A percentile compares a stretch with the other conserved stretches of the same genome.
Evolutionary conservation across 30 jellyfish, hydroid and myxozoan species (phyloP).

Genomic region (Hydractinia echinata): DNA sequence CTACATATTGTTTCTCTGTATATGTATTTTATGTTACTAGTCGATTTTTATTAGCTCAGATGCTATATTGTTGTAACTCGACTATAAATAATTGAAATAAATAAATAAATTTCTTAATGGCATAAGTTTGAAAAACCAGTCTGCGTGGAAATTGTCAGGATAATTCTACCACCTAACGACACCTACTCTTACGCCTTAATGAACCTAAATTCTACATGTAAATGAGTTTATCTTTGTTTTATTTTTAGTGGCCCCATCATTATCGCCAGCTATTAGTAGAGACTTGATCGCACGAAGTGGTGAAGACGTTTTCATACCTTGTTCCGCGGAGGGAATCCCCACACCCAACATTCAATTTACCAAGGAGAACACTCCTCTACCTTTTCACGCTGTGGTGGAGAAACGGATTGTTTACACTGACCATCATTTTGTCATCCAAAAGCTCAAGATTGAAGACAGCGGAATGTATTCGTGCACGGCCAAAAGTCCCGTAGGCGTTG

Average conservation of each 20-base stretch:
- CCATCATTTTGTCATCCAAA: constrained; percentile 70
- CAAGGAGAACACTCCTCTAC: constrained; percentile 42
- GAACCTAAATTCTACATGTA: too few species aligned
- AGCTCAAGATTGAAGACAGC: constrained; percentile 81
- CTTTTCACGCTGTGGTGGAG: constrained; percentile 82
- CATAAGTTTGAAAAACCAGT: too few species aligned
- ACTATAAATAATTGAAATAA: too few species aligned
- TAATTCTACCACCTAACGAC: too few species aligned
- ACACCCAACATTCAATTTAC: constrained; percentile 61
- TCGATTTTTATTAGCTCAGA: too few species aligned
- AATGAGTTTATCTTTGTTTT: neutral
- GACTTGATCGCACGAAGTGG: constrained; percentile 74
- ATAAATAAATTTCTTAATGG: too few species aligned
- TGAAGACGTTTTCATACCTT: constrained; percentile 63
- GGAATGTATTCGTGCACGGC: constrained; percentile 88
- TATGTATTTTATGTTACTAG: too few species aligned
- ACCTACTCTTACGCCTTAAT: too few species aligned
- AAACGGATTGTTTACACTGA: constrained; percentile 63
- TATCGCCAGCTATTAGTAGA: neutral
- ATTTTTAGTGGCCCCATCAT: constrained; percentile 27
- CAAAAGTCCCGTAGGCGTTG: constrained; percentile 65
- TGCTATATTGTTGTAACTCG: too few species aligned
- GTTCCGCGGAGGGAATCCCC: constrained; percentile 96
- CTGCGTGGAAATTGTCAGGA: too few species aligned
- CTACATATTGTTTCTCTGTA: too few species aligned